phyloP scores from a whole-genome alignment of 1,140 invertebrate genomes.

The Temnothorax nylanderi region DNA sequence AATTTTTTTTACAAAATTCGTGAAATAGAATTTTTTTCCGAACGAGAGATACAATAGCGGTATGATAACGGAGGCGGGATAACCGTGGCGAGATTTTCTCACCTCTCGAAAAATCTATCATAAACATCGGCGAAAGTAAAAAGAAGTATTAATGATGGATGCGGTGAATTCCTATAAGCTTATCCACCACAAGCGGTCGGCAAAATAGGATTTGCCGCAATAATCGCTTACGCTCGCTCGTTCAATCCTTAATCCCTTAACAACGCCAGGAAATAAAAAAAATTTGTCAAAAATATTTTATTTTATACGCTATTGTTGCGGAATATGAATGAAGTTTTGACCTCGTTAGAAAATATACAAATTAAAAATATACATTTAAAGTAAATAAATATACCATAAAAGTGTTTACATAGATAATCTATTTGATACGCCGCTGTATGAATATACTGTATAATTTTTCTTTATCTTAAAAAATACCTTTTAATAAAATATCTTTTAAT shows the following conservation, averaged over 20 bases:
- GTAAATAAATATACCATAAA: not conserved
- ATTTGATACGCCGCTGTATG: too few species aligned
- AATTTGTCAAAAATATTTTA: slow-evolving; percentile 33
- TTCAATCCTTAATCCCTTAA: slow-evolving; percentile 28
- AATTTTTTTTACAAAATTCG: slow-evolving; percentile 3
- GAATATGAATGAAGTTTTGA: not conserved
- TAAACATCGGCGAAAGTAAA: slow-evolving; percentile 55
- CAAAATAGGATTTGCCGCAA: slow-evolving; percentile 54
- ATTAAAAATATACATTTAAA: not conserved
- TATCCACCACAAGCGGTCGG: slow-evolving; percentile 34
- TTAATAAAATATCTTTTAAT: not conserved
- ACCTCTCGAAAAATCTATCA: slow-evolving; percentile 59
- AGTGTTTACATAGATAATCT: not conserved
- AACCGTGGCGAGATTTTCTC: slow-evolving; percentile 50
- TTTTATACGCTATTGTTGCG: not conserved
- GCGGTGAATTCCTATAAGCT: slow-evolving; percentile 49
- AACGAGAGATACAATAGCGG: slow-evolving; percentile 6
- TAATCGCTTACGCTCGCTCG: slow-evolving; percentile 31
- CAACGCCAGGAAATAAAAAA: slow-evolving; percentile 9
- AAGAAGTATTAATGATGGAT: slow-evolving; percentile 58
- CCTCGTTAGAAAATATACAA: not conserved
- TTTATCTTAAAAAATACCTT: not conserved
- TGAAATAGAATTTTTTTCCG: slow-evolving; percentile 24
- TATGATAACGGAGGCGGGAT: slow-evolving; percentile 32
- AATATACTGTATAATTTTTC: too few species aligned